Conservation (phyloP, 2,888 invertebrate genomes). For the Hydrotaea cyrtoneurina region DNA sequence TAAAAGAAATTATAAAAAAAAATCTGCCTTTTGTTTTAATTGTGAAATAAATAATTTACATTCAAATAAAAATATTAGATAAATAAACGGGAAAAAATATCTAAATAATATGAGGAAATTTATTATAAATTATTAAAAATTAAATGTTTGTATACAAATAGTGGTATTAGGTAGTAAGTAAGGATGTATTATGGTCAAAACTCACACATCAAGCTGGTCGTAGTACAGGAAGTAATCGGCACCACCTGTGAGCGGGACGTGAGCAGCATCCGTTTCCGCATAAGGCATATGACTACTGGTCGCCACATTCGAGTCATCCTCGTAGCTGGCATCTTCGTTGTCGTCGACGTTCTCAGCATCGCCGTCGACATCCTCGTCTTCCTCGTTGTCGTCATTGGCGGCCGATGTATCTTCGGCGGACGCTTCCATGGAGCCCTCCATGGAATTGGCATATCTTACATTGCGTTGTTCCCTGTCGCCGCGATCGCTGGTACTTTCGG, state of each 20-base stretch:
- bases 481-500: slow-evolving; percentile 76
- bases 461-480: slow-evolving; percentile 75
- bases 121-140: slow-evolving; percentile 23
- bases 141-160: slow-evolving; percentile 38
- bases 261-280: slow-evolving; percentile 67
- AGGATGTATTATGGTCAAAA: slow-evolving; percentile 66
- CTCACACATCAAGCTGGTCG: slow-evolving; percentile 80
- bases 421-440: slow-evolving; percentile 68
- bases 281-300: slow-evolving; percentile 63
- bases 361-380: slow-evolving; percentile 62
- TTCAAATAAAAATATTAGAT: slow-evolving; percentile 51
- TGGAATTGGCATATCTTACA: slow-evolving; percentile 72
- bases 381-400: slow-evolving; percentile 56
- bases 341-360: slow-evolving; percentile 69
- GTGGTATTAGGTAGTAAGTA: slow-evolving; percentile 50
- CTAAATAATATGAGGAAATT: slow-evolving; percentile 62
- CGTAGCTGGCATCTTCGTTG: slow-evolving; percentile 72
- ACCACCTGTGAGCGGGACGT: slow-evolving; percentile 72
- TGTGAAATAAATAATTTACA: slow-evolving; percentile 60
- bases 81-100: slow-evolving; percentile 47
- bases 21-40: slow-evolving; percentile 39
- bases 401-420: slow-evolving; percentile 66
- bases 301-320: slow-evolving; percentile 71
- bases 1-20: slow-evolving; percentile 37
- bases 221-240: slow-evolving; percentile 77